Evolutionary conservation across 2,113 vertebrate genomes (phyloP).

Genomic region (Protomyctophum bolini): DNA sequence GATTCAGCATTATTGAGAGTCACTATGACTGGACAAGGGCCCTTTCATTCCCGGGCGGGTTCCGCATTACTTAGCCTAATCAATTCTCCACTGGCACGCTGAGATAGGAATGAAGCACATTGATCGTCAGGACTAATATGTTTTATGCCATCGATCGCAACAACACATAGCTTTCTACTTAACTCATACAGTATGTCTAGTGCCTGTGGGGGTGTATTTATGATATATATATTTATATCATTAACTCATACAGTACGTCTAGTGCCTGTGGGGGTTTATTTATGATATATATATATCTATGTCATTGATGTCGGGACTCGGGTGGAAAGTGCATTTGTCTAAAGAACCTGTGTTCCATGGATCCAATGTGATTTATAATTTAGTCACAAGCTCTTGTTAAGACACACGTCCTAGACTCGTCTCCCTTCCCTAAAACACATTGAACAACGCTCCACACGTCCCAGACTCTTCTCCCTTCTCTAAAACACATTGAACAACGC

Average conservation of each 20-base stretch:
- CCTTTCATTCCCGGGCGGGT: conserved; percentile 44
- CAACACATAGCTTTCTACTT: conserved; percentile 38
- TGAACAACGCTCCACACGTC: no score
- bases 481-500: no score
- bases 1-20: conserved; percentile 49
- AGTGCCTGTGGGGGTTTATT: conserved; percentile 26
- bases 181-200: conserved; percentile 16
- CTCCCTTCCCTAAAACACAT: no score
- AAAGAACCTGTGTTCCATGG: no score
- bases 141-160: conserved; percentile 32
- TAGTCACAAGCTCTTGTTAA: no score
- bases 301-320: no score
- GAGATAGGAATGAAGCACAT: conserved; percentile 39
- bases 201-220: conserved; percentile 26
- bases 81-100: conserved; percentile 35
- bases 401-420: no score
- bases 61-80: conserved; percentile 32
- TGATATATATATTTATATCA: conserved; percentile 15
- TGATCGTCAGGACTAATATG: conserved; percentile 32
- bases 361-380: no score
- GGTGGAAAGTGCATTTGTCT: neutral
- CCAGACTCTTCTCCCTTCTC: no score
- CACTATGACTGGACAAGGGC: conserved; percentile 43
- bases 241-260: conserved; percentile 28
- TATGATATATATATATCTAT: conserved; percentile 13